Conservation (phyloP, 1,140 invertebrate genomes). For the Drosophila repletoides region DNA sequence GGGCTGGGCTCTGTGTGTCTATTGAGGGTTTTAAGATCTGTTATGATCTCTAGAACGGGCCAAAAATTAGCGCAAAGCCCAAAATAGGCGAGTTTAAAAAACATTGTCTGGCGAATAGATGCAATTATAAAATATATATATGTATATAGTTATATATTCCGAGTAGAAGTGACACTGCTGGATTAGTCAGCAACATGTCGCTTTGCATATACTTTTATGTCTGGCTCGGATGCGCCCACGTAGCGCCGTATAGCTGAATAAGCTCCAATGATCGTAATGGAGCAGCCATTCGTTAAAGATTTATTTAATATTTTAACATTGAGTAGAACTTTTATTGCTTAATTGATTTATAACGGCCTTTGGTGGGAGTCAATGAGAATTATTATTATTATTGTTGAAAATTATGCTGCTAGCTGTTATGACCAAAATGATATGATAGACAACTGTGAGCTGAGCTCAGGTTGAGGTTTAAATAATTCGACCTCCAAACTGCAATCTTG, state of each 20-base stretch:
- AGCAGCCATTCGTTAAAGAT: constrained; percentile 30
- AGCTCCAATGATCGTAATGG: no score
- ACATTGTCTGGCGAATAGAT: constrained; percentile 55
- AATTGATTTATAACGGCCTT: constrained; percentile 72
- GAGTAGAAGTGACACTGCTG: constrained; percentile 29
- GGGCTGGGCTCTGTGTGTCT: no score
- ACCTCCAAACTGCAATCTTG: constrained; percentile 55
- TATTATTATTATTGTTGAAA: neutral
- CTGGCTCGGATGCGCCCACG: constrained; percentile 44
- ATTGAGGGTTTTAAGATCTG: no score
- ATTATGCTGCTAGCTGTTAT: neutral
- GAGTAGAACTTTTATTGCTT: constrained; percentile 42
- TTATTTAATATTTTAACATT: constrained; percentile 36
- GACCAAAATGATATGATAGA: no score
- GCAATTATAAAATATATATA: constrained; percentile 31
- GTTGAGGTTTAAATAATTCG: constrained; percentile 46
- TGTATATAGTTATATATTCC: constrained; percentile 1
- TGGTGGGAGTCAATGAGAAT: constrained; percentile 55
- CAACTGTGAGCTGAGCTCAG: constrained; percentile 10
- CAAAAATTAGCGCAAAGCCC: constrained; percentile 36
- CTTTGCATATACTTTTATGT: constrained; percentile 47
- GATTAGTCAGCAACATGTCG: constrained; percentile 62
- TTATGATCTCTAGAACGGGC: neutral
- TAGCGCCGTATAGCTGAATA: constrained; percentile 33
- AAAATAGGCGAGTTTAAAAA: constrained; percentile 48